Evolutionary conservation across 2,113 vertebrate genomes (phyloP).

Genomic region (Nettapus auritus): DNA sequence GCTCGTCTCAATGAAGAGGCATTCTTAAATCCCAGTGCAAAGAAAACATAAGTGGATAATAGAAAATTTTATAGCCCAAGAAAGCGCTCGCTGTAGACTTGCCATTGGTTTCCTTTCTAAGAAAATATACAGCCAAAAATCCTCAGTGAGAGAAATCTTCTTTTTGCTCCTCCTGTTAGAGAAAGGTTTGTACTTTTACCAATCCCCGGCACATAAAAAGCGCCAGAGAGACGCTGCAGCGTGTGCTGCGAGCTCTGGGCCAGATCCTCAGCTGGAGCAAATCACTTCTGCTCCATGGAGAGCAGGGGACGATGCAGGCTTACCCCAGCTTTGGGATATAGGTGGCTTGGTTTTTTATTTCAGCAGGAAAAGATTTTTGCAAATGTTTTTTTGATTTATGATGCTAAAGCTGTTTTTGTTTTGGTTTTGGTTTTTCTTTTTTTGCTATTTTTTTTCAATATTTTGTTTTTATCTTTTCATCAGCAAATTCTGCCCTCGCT

Average conservation of each 20-base stretch:
- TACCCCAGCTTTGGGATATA: neutral
- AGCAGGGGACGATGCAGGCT: neutral
- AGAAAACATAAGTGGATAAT: slow-evolving; percentile 38
- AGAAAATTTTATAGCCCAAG: slow-evolving; percentile 49
- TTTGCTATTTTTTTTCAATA: neutral
- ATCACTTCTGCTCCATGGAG: neutral
- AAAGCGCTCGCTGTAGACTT: neutral
- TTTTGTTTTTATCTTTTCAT: neutral
- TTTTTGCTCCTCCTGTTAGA: neutral
- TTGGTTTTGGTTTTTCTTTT: neutral
- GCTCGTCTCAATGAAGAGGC: slow-evolving; percentile 50
- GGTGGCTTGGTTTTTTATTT: neutral
- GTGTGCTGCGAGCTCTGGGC: neutral
- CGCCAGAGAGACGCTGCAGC: neutral
- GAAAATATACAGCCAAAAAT: neutral
- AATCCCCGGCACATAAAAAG: neutral
- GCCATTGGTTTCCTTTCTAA: neutral
- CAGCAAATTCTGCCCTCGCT: slow-evolving; percentile 32
- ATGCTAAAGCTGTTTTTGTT: neutral
- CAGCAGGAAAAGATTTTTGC: neutral
- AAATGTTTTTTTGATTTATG: slow-evolving; percentile 14
- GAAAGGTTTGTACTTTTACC: neutral
- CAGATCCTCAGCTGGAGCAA: slow-evolving; percentile 4
- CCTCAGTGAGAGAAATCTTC: neutral
- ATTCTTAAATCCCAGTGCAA: slow-evolving; percentile 60